These are phyloP conservation scores for Catotricha subobsoleta DNA, from an alignment of 2,888 invertebrate genomes.

Conservation along the genomic window DNA sequence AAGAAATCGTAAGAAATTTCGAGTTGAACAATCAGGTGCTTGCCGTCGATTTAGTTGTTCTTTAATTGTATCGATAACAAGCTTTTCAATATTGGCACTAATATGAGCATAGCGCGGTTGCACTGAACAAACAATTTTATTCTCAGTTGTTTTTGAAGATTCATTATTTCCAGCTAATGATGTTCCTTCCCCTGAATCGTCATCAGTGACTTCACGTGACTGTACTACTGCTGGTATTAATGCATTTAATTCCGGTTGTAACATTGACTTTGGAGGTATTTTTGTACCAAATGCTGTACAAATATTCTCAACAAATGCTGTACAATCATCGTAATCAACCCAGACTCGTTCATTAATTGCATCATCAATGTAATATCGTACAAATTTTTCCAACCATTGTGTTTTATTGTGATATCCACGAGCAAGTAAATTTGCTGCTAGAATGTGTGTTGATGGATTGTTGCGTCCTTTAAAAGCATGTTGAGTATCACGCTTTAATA, in stretches of 20 bases:
- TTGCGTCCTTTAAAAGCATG: constrained; percentile 54
- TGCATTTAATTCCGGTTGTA: constrained; percentile 16
- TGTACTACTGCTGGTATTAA: constrained; percentile 8
- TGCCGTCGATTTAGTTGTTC: constrained; percentile 74
- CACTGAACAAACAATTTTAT: constrained; percentile 27
- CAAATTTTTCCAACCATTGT: constrained; percentile 82
- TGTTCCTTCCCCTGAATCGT: constrained; percentile 30
- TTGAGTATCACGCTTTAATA: constrained; percentile 57
- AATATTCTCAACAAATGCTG: constrained; percentile 80
- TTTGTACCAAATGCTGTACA: constrained; percentile 33
- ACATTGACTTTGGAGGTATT: constrained; percentile 18
- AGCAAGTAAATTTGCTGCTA: constrained; percentile 69
- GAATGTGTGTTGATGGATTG: constrained; percentile 59
- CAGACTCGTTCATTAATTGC: constrained; percentile 82
- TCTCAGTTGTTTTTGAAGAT: neutral
- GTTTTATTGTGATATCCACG: constrained; percentile 64
- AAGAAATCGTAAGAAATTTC: constrained; percentile 72
- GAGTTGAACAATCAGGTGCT: constrained; percentile 70
- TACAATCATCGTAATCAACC: constrained; percentile 85
- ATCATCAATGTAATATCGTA: constrained; percentile 89
- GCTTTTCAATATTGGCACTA: constrained; percentile 51
- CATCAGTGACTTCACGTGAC: constrained; percentile 21
- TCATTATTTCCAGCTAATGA: neutral
- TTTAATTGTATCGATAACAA: constrained; percentile 70
- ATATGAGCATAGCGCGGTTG: constrained; percentile 37